These are phyloP conservation scores for Gallirallus australis DNA, from an alignment of 2,797 vertebrate genomes.

Conservation along the genomic window DNA sequence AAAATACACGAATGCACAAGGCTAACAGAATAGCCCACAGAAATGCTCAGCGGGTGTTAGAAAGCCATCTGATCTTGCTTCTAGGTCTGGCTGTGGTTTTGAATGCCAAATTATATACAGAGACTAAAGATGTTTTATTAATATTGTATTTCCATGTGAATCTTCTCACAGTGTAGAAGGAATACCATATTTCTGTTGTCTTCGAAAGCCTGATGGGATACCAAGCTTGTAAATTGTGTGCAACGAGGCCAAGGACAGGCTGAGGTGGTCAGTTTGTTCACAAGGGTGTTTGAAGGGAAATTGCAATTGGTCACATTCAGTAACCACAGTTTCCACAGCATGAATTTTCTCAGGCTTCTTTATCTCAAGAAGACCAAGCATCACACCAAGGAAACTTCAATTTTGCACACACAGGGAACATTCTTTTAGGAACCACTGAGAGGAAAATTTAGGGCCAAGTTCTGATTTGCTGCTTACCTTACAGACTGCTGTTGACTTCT, in stretches of 20 bases:
- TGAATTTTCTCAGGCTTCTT: not conserved
- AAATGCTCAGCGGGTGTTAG: not conserved
- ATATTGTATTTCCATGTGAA: not conserved
- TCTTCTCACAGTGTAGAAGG: not conserved
- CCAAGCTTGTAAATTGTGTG: not conserved
- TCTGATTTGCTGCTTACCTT: not conserved
- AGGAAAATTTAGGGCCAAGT: not conserved
- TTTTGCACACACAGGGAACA: accelerated
- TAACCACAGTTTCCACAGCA: not conserved
- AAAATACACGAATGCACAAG: not conserved
- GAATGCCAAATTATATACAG: not conserved
- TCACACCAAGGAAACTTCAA: not conserved
- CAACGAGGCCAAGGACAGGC: not conserved
- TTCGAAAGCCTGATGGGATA: not conserved
- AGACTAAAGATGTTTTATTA: not conserved
- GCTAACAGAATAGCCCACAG: not conserved
- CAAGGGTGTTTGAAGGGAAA: not conserved
- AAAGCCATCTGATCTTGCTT: not conserved
- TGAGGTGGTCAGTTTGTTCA: not conserved
- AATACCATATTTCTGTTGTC: not conserved
- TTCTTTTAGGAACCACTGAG: not conserved
- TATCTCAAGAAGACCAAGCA: not conserved
- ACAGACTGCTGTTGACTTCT: not conserved
- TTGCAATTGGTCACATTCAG: not conserved
- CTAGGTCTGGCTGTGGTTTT: not conserved